Percentiles rank a stretch among this genome's conserved stretches.
Evolutionary conservation across 2,113 vertebrate genomes (phyloP).

Genomic region (Danionella cerebrum): DNA sequence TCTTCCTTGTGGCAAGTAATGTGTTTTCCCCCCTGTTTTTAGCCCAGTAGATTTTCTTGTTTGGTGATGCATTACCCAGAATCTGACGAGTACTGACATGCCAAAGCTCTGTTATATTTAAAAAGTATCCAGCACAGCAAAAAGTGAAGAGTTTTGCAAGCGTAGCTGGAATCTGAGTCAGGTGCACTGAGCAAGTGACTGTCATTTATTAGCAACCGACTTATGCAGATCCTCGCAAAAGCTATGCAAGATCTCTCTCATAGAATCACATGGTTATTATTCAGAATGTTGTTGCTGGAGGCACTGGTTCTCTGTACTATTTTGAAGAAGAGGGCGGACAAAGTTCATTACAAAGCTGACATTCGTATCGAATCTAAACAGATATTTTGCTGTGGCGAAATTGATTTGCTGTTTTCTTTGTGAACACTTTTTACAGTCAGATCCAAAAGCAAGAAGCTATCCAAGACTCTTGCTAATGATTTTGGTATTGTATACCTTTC

Average conservation of each 20-base stretch:
- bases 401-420: constrained; percentile 32
- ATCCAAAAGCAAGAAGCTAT: constrained; percentile 93
- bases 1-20: too few species aligned
- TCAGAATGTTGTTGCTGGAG: constrained; percentile 56
- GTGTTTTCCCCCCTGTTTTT: too few species aligned
- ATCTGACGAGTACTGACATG: neutral
- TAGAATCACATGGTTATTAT: constrained; percentile 17
- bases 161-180: neutral
- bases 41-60: too few species aligned
- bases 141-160: neutral
- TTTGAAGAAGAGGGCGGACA: constrained; percentile 89
- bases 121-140: constrained; percentile 2
- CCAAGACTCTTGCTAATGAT: constrained; percentile 84
- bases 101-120: neutral
- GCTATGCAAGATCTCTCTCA: neutral
- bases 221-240: neutral
- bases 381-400: too few species aligned
- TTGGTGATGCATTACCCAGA: neutral
- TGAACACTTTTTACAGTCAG: constrained; percentile 85
- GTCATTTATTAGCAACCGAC: neutral
- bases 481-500: constrained; percentile 66
- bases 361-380: constrained; percentile 50
- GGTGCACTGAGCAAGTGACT: constrained; percentile 7
- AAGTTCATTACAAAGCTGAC: constrained; percentile 96
- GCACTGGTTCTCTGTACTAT: constrained; percentile 83